Conservation (phyloP, 2,888 invertebrate species). For the Pyrrhosoma nymphula region DNA sequence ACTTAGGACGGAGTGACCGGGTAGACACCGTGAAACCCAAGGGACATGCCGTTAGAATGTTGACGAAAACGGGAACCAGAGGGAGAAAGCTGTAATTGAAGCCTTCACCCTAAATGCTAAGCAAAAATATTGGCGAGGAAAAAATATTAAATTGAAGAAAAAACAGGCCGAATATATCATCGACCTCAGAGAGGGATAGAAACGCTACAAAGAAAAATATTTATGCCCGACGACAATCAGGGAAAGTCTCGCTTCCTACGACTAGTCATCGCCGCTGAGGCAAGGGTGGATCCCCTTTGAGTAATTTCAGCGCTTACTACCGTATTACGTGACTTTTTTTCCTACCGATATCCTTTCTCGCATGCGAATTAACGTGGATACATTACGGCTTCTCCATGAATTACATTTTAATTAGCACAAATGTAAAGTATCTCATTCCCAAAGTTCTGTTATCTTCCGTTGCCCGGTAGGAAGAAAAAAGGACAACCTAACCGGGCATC, state of each 20-base stretch:
- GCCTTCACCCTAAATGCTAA: too few relatives aligned
- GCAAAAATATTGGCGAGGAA: too few relatives aligned
- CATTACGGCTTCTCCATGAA: too few relatives aligned
- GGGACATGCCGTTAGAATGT: too few relatives aligned
- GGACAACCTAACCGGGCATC: too few relatives aligned
- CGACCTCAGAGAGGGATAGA: neutral
- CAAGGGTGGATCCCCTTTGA: neutral
- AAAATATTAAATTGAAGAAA: neutral
- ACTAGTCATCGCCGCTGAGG: neutral
- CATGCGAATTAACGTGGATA: neutral
- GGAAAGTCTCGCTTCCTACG: neutral
- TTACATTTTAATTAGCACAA: too few relatives aligned
- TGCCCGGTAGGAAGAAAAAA: neutral
- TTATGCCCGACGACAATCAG: neutral
- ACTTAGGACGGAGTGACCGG: too few relatives aligned
- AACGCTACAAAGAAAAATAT: neutral
- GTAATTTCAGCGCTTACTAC: neutral
- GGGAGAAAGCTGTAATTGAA: too few relatives aligned
- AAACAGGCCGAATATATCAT: neutral
- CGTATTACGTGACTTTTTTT: neutral
- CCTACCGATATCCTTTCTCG: neutral
- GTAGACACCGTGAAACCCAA: too few relatives aligned
- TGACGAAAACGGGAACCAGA: too few relatives aligned
- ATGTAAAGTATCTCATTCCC: too few relatives aligned
- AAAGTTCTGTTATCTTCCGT: neutral